Percentiles rank a stretch among this genome's conserved stretches.
phyloP scores from a whole-genome alignment of 2,888 invertebrate species.

The Lasioglossum marginatum region DNA sequence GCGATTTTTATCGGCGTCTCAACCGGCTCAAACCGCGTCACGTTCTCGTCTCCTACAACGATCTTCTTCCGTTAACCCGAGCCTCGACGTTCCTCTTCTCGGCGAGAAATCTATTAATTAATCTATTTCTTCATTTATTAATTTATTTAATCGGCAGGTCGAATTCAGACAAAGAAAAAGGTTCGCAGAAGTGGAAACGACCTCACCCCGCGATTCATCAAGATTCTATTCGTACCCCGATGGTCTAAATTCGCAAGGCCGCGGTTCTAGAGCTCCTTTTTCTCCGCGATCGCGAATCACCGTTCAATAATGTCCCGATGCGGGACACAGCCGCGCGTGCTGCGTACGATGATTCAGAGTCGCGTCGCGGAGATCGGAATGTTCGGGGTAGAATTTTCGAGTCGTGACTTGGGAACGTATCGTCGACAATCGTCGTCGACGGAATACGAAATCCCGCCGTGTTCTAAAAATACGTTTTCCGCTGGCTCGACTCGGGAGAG shows the following conservation, averaged over 20 bases:
- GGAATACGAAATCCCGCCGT: constrained; percentile 65
- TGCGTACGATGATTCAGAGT: constrained; percentile 62
- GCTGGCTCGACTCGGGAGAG: constrained; percentile 53
- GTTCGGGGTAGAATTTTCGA: constrained; percentile 65
- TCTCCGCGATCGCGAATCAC: constrained; percentile 29
- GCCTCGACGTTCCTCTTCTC: neutral
- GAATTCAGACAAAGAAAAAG: neutral
- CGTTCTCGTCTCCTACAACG: neutral
- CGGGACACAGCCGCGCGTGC: constrained; percentile 28
- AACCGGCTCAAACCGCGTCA: constrained; percentile 4
- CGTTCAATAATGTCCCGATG: constrained; percentile 45
- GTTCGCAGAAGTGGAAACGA: neutral
- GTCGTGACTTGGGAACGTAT: constrained; percentile 66
- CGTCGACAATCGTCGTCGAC: constrained; percentile 69
- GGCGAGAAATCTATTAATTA: neutral
- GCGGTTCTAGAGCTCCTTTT: neutral
- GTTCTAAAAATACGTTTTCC: constrained; percentile 70
- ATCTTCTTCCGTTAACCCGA: neutral
- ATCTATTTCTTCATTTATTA: too few species aligned
- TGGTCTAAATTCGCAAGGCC: constrained; percentile 3
- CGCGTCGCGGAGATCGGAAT: constrained; percentile 57
- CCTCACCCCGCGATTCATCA: neutral
- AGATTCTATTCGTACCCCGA: neutral
- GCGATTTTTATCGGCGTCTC: constrained; percentile 35
- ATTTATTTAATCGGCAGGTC: too few species aligned